Percentiles rank a stretch among this genome's conserved stretches.
Conservation (phyloP, 1,140 invertebrate genomes). For the Drosophila biarmipes region DNA sequence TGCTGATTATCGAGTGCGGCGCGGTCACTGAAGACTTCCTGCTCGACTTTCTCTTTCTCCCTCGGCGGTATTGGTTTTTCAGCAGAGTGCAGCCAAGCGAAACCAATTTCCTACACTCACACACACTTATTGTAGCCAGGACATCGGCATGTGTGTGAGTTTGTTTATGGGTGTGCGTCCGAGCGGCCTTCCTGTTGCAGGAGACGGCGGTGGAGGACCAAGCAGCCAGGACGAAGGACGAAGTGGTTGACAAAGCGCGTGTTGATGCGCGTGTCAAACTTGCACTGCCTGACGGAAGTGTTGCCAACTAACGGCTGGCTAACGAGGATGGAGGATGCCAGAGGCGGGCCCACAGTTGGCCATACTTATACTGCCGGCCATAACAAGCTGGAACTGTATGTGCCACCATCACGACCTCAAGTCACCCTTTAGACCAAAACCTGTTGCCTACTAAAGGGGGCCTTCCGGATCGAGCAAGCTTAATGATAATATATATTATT, state of each 20-base stretch:
- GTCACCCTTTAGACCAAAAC: not conserved
- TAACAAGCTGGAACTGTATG: slow-evolving; percentile 1
- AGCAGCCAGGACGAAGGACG: not conserved
- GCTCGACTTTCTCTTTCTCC: slow-evolving; percentile 19
- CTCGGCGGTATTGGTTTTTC: slow-evolving; percentile 66
- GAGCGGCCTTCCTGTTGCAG: slow-evolving; percentile 68
- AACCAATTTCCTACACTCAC: slow-evolving; percentile 77
- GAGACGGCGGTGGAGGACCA: not conserved
- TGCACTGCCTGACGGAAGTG: slow-evolving; percentile 76
- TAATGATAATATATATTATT: too few relatives aligned
- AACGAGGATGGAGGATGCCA: slow-evolving; percentile 14
- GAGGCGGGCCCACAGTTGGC: not conserved
- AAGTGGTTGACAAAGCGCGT: slow-evolving; percentile 75
- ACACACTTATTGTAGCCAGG: slow-evolving; percentile 45
- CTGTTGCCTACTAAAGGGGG: not conserved
- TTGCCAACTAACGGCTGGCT: slow-evolving; percentile 46
- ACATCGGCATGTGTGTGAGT: slow-evolving; percentile 18
- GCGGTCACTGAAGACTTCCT: slow-evolving; percentile 82
- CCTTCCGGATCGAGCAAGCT: not conserved
- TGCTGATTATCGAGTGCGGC: slow-evolving; percentile 80
- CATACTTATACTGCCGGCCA: slow-evolving; percentile 5
- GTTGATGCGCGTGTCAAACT: slow-evolving; percentile 82
- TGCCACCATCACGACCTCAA: not conserved
- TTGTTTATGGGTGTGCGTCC: slow-evolving; percentile 37
- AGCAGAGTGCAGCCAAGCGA: slow-evolving; percentile 76